phyloP scores from a whole-genome alignment of 2,888 invertebrate genomes.

The Gibbula magus region DNA sequence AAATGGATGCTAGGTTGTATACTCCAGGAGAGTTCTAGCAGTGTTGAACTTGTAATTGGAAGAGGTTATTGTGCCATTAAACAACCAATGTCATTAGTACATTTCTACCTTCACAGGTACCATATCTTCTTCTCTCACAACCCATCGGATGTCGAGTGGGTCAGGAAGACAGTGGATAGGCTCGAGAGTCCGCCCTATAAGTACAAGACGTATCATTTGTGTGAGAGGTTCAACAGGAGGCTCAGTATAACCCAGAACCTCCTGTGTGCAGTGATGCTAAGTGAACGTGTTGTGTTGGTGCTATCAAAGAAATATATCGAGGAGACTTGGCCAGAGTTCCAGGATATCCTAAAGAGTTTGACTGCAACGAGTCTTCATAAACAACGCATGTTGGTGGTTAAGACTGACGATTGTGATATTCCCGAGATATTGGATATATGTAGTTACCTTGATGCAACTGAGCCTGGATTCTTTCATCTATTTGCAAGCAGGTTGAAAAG shows the following conservation, averaged over 20 bases:
- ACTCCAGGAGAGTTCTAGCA: no score
- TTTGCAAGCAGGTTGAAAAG: constrained; percentile 57
- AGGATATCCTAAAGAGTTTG: constrained; percentile 62
- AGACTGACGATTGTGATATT: constrained; percentile 61
- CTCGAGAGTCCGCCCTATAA: constrained; percentile 54
- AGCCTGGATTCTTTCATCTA: constrained; percentile 58
- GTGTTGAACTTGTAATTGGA: no score
- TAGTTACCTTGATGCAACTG: constrained; percentile 56
- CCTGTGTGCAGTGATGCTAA: constrained; percentile 67
- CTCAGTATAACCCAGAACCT: constrained; percentile 53
- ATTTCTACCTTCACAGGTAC: constrained; percentile 50
- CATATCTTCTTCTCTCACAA: constrained; percentile 63
- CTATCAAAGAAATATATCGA: constrained; percentile 58
- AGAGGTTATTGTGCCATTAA: no score
- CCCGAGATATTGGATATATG: constrained; percentile 61
- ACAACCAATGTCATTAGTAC: no score
- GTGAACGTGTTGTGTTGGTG: constrained; percentile 65
- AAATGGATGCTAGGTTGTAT: no score
- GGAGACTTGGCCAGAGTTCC: constrained; percentile 61
- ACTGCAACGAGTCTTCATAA: constrained; percentile 61
- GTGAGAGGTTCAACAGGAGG: constrained; percentile 26
- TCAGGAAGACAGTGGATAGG: constrained; percentile 49
- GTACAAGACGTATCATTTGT: constrained; percentile 55
- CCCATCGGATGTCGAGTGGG: constrained; percentile 54
- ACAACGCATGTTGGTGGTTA: constrained; percentile 62